phyloP scores from a whole-genome alignment of 2,113 vertebrate species.

The Rhinichthys klamathensis region DNA sequence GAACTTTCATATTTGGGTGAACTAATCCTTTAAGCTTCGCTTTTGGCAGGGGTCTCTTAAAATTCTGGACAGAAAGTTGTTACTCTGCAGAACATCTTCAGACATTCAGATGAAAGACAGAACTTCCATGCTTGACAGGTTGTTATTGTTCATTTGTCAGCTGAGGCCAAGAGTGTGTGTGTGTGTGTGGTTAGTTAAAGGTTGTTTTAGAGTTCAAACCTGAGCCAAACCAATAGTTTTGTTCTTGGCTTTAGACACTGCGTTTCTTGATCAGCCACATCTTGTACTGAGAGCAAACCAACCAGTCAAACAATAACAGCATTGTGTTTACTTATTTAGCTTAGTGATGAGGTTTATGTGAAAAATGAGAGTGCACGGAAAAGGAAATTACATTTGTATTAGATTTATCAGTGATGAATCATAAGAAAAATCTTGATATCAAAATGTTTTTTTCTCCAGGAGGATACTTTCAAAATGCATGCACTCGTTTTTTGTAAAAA shows the following conservation, averaged over 20 bases:
- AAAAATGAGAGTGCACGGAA: background rate
- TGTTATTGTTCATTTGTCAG: slow-evolving; percentile 57
- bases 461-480: background rate
- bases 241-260: slow-evolving; percentile 47
- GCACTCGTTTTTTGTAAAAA: background rate
- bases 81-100: slow-evolving; percentile 27
- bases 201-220: slow-evolving; percentile 53
- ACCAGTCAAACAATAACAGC: slow-evolving; percentile 40
- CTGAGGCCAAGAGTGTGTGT: slow-evolving; percentile 42
- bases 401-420: background rate
- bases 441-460: background rate
- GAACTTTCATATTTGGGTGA: background rate
- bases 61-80: slow-evolving; percentile 4
- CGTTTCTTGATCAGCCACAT: slow-evolving; percentile 41
- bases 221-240: slow-evolving; percentile 44
- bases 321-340: slow-evolving; percentile 25
- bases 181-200: slow-evolving; percentile 27
- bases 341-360: slow-evolving; percentile 10
- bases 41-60: background rate
- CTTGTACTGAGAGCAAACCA: slow-evolving; percentile 36
- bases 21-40: background rate
- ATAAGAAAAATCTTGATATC: background rate
- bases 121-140: slow-evolving; percentile 56
- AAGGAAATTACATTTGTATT: background rate
- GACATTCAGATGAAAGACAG: slow-evolving; percentile 11